Percentiles rank a stretch among this genome's conserved stretches.
phyloP scores from a whole-genome alignment of 2,888 invertebrate species.

The Morpho achilles region DNA sequence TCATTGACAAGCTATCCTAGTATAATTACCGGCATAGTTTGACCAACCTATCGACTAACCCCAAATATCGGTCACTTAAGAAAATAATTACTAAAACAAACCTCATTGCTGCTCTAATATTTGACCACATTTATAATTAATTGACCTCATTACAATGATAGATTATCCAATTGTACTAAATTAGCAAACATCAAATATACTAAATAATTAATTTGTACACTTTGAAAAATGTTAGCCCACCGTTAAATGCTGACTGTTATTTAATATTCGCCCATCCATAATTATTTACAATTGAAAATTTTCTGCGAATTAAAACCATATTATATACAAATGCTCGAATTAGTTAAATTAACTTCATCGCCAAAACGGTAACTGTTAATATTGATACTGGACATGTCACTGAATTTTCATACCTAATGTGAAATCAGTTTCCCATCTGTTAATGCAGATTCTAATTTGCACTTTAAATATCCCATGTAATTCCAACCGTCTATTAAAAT shows the following conservation, averaged over 20 bases:
- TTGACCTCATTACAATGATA: too few species aligned
- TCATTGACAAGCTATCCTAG: too few species aligned
- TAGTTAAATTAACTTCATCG: conserved; percentile 18
- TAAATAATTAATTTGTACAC: neutral
- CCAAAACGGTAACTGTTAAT: conserved; percentile 15
- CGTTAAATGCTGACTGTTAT: neutral
- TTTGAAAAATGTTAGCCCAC: conserved; percentile 3
- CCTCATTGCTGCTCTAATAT: too few species aligned
- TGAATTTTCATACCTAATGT: conserved; percentile 21
- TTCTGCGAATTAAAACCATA: conserved; percentile 8
- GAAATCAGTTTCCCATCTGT: conserved; percentile 26
- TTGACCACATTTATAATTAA: too few species aligned
- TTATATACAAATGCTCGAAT: conserved; percentile 4
- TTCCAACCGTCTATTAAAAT: conserved; percentile 28
- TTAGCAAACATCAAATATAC: neutral
- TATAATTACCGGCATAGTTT: too few species aligned
- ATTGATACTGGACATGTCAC: conserved; percentile 19
- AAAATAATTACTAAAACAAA: too few species aligned
- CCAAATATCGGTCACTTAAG: too few species aligned
- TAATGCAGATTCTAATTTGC: conserved; percentile 32
- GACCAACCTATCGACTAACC: too few species aligned
- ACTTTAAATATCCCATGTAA: conserved; percentile 30
- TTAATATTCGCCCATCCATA: neutral
- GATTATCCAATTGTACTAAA: too few species aligned
- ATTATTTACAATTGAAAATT: conserved; percentile 3